A percentile compares a stretch with the other conserved stretches of the same genome.
Conservation (phyloP, 2,888 invertebrate species). For the Eupithecia insigniata region DNA sequence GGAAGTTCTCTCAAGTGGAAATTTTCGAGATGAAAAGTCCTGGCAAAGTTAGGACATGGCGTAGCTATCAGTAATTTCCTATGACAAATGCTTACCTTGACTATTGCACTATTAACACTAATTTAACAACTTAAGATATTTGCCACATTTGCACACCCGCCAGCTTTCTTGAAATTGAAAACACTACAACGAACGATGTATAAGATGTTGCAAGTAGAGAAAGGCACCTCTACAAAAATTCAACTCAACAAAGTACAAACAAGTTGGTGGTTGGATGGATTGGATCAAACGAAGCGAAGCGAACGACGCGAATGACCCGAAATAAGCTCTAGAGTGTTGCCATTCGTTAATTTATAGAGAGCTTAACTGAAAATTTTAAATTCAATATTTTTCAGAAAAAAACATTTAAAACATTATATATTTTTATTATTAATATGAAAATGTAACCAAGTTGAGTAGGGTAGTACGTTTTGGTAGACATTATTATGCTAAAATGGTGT, state of each 20-base stretch:
- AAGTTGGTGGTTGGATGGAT: conserved; percentile 67
- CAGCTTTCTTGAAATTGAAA: conserved; percentile 83
- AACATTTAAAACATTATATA: not conserved
- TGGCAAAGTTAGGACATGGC: conserved; percentile 70
- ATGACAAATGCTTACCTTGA: conserved; percentile 76
- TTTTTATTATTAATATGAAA: not conserved
- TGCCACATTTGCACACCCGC: conserved; percentile 81
- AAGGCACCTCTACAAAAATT: conserved; percentile 82
- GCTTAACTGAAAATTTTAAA: conserved; percentile 57
- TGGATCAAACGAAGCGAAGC: conserved; percentile 69
- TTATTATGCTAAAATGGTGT: not conserved
- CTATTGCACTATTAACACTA: conserved; percentile 68
- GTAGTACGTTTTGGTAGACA: not conserved
- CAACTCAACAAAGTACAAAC: conserved; percentile 77
- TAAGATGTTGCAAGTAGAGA: conserved; percentile 84
- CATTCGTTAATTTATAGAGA: conserved; percentile 65
- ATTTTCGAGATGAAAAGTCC: conserved; percentile 84
- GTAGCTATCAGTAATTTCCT: conserved; percentile 38
- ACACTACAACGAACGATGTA: conserved; percentile 62
- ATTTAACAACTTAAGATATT: conserved; percentile 59
- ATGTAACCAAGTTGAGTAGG: not conserved
- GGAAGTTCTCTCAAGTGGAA: conserved; percentile 83
- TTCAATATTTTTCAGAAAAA: not conserved
- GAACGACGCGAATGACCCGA: conserved; percentile 81
- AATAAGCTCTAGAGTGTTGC: conserved; percentile 83